Conservation (phyloP, 2,113 vertebrate genomes). For the Burhinus bistriatus region DNA sequence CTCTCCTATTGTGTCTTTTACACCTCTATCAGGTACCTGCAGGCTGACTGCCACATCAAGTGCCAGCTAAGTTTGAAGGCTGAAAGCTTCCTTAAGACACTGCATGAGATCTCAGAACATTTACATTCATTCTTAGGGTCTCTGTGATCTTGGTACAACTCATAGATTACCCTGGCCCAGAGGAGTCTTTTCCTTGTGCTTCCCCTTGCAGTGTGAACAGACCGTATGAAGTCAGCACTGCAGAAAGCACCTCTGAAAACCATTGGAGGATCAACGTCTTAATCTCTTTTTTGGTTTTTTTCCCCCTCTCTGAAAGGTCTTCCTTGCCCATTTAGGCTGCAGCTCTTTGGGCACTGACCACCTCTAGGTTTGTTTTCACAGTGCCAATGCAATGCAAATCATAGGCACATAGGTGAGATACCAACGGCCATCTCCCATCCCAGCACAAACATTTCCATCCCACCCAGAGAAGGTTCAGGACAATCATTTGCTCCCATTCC, state of each 20-base stretch:
- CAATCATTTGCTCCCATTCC: neutral
- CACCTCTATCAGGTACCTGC: neutral
- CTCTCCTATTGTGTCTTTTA: neutral
- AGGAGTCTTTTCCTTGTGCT: neutral
- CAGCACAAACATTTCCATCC: neutral
- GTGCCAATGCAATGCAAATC: neutral
- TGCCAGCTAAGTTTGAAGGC: neutral
- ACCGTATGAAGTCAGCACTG: neutral
- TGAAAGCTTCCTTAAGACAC: neutral
- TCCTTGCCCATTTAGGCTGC: neutral
- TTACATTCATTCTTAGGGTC: neutral
- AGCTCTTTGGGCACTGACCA: neutral
- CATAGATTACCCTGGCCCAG: neutral
- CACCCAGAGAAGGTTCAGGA: neutral
- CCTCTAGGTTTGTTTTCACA: neutral
- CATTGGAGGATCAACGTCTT: neutral
- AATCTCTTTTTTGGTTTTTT: too few species aligned
- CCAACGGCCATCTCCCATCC: neutral
- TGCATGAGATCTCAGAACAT: neutral
- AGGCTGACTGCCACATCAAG: rapidly evolving
- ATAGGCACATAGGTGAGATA: neutral
- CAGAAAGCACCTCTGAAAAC: neutral
- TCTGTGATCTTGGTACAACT: neutral
- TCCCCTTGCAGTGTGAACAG: neutral
- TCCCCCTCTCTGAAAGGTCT: neutral